A percentile compares a stretch with the other conserved stretches of the same genome.
phyloP scores from a whole-genome alignment of 1,140 invertebrate species.

The Drosophila repleta region DNA sequence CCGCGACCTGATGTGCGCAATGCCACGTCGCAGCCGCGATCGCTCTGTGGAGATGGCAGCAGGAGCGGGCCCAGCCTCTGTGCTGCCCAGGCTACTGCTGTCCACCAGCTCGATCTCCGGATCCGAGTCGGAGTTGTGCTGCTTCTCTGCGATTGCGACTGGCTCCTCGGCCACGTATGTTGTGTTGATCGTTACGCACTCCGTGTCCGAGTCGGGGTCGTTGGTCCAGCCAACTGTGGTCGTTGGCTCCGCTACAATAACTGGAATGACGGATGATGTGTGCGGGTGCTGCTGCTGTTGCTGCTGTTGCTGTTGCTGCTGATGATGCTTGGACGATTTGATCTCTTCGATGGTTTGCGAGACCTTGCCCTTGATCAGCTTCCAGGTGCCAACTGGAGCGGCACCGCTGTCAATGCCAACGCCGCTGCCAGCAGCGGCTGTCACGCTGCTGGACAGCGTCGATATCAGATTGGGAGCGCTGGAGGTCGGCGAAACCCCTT shows the following conservation, averaged over 20 bases:
- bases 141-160: constrained; percentile 43
- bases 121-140: constrained; percentile 73
- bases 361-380: constrained; percentile 82
- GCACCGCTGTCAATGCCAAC: constrained; percentile 29
- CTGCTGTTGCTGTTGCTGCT: constrained; percentile 31
- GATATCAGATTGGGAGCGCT: constrained; percentile 66
- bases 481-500: constrained; percentile 69
- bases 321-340: constrained; percentile 75
- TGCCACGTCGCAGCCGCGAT: constrained; percentile 65
- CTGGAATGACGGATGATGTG: constrained; percentile 38
- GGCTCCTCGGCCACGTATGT: constrained; percentile 64
- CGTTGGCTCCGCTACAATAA: constrained; percentile 59
- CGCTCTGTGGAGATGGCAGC: constrained; percentile 47
- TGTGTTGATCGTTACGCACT: constrained; percentile 67
- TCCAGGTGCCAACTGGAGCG: constrained; percentile 75
- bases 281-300: constrained; percentile 30
- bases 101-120: constrained; percentile 62
- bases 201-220: constrained; percentile 73
- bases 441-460: constrained; percentile 56
- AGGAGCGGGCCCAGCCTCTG: constrained; percentile 28
- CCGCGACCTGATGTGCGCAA: constrained; percentile 78
- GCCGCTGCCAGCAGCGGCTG: constrained; percentile 28
- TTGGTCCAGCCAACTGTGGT: constrained; percentile 54
- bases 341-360: constrained; percentile 83
- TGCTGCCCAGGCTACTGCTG: constrained; percentile 55